phyloP scores from a whole-genome alignment of 2,797 vertebrate species.

The Lagodon rhomboides region DNA sequence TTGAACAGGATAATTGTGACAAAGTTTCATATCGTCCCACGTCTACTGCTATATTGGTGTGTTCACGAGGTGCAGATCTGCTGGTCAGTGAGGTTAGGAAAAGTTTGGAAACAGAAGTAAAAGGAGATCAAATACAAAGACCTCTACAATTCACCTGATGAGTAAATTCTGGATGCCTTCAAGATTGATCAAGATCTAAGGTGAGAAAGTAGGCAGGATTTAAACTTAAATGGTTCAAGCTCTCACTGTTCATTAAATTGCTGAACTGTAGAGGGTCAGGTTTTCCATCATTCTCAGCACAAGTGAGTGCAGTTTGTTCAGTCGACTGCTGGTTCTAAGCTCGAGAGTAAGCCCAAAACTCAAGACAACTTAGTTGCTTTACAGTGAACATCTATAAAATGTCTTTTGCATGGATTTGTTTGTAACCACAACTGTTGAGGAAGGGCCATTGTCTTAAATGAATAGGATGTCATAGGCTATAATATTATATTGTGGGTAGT shows the following conservation, averaged over 20 bases:
- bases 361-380: not conserved
- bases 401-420: not conserved
- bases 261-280: not conserved
- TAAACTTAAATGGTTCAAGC: not conserved
- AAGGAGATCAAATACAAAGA: no score
- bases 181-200: not conserved
- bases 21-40: no score
- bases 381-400: not conserved
- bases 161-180: no score
- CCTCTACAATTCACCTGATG: no score
- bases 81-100: no score
- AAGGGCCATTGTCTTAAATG: conserved; percentile 5
- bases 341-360: not conserved
- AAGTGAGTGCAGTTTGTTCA: not conserved
- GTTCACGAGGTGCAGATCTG: no score
- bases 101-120: no score
- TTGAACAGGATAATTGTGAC: no score
- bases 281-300: not conserved
- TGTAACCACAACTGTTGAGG: conserved; percentile 1
- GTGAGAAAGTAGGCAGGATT: not conserved
- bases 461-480: not conserved
- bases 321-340: not conserved
- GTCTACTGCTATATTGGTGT: no score
- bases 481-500: not conserved
- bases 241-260: not conserved